Evolutionary conservation across 2,797 vertebrate genomes (phyloP).

Genomic region (Sarcoramphus papa): DNA sequence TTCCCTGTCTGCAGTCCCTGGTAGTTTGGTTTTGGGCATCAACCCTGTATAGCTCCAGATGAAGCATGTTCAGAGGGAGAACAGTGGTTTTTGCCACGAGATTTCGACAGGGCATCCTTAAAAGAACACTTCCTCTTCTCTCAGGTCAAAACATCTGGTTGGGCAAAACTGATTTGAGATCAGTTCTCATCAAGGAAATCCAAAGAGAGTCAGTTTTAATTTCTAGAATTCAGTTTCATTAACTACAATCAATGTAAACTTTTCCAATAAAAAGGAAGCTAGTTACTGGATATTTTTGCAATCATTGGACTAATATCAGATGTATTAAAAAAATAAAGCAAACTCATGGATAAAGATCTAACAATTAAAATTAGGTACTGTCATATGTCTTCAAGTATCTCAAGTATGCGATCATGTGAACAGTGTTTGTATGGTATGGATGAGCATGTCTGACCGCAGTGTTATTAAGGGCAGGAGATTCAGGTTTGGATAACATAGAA

Average conservation of each 20-base stretch:
- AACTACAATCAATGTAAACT: not conserved
- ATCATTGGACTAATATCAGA: not conserved
- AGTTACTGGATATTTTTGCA: not conserved
- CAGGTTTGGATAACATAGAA: not conserved
- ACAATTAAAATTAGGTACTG: not conserved
- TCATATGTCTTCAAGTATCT: not conserved
- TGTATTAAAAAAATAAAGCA: not conserved
- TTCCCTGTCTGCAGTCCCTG: not conserved
- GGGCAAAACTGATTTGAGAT: not conserved
- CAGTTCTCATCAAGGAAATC: not conserved
- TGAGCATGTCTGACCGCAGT: not conserved
- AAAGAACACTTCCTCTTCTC: not conserved
- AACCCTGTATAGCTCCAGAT: not conserved
- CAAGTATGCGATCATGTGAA: not conserved
- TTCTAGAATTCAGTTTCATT: not conserved
- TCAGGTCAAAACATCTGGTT: not conserved
- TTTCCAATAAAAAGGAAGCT: not conserved
- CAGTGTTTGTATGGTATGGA: not conserved
- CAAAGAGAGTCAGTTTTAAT: not conserved
- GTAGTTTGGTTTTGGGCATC: conserved; percentile 32
- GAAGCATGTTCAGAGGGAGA: not conserved
- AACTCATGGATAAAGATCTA: not conserved
- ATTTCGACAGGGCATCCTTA: not conserved
- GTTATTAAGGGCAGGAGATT: not conserved
- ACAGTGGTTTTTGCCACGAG: not conserved